These are phyloP conservation scores for Coenonympha glycerion DNA, from an alignment of 2,888 invertebrate genomes.

Conservation along the genomic window DNA sequence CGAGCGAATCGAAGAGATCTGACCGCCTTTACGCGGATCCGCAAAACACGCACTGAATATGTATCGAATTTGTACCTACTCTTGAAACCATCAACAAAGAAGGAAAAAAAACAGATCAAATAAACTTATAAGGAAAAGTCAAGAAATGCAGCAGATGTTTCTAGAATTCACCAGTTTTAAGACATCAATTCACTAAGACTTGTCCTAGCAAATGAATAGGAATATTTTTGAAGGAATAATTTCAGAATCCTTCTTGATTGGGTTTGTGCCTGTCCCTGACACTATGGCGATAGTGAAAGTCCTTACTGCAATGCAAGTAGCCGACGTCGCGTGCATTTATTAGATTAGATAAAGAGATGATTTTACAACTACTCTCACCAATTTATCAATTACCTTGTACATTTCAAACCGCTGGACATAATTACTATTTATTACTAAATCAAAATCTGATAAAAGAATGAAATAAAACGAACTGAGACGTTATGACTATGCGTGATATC, in stretches of 20 bases:
- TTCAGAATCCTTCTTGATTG: neutral
- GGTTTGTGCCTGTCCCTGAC: slow-evolving; percentile 31
- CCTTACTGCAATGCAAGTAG: slow-evolving; percentile 31
- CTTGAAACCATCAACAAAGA: too few species aligned
- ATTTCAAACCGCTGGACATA: slow-evolving; percentile 3
- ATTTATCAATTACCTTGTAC: slow-evolving; percentile 20
- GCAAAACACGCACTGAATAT: slow-evolving; percentile 36
- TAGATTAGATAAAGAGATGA: slow-evolving; percentile 31
- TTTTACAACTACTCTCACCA: slow-evolving; percentile 28
- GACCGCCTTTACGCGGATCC: slow-evolving; percentile 46
- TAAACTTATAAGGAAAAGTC: neutral
- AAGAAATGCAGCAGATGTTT: neutral
- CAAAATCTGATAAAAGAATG: neutral
- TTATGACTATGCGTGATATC: slow-evolving; percentile 1
- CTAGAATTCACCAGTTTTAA: too few species aligned
- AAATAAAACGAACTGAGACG: neutral
- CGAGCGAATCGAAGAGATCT: slow-evolving; percentile 34
- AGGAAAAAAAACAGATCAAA: too few species aligned
- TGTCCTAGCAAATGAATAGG: too few species aligned
- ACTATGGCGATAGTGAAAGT: slow-evolving; percentile 50
- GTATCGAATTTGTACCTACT: slow-evolving; percentile 8
- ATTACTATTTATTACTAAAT: slow-evolving; percentile 3
- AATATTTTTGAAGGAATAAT: too few species aligned
- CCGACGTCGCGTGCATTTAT: slow-evolving; percentile 35
- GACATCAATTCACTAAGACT: too few species aligned